These are phyloP conservation scores for Peromyscus nudipes DNA, from an alignment of 2,797 vertebrate species.

Conservation along the genomic window DNA sequence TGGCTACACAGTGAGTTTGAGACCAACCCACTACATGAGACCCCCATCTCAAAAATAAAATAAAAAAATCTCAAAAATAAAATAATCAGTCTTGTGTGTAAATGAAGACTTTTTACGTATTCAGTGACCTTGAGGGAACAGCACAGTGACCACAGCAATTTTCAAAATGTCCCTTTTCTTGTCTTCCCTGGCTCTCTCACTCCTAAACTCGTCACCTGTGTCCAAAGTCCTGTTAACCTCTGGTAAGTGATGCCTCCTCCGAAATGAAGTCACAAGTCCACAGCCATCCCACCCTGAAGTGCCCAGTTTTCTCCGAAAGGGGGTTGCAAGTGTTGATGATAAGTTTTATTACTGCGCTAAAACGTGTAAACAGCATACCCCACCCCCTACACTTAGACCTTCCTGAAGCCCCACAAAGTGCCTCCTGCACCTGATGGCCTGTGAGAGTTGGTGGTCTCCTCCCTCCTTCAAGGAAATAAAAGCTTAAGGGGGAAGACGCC, in stretches of 20 bases:
- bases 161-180: not conserved
- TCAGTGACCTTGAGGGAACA: not conserved
- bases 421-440: not conserved
- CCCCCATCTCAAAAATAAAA: not conserved
- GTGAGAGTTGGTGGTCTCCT: not conserved
- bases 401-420: conserved; percentile 42
- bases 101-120: not conserved
- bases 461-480: conserved; percentile 73
- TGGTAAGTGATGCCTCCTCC: conserved; percentile 41
- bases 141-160: not conserved
- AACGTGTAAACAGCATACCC: not conserved
- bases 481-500: conserved; percentile 37
- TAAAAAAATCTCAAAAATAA: not conserved
- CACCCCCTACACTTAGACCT: not conserved
- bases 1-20: not conserved
- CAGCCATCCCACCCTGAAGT: not conserved
- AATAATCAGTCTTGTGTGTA: not conserved
- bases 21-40: not conserved
- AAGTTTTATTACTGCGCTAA: conserved; percentile 50
- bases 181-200: not conserved
- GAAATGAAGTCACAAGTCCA: conserved; percentile 20
- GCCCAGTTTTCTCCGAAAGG: not conserved
- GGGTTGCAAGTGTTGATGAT: conserved; percentile 41
- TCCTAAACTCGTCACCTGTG: not conserved
- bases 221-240: not conserved